phyloP scores from a whole-genome alignment of 2,113 vertebrate genomes.

The Grus americana region DNA sequence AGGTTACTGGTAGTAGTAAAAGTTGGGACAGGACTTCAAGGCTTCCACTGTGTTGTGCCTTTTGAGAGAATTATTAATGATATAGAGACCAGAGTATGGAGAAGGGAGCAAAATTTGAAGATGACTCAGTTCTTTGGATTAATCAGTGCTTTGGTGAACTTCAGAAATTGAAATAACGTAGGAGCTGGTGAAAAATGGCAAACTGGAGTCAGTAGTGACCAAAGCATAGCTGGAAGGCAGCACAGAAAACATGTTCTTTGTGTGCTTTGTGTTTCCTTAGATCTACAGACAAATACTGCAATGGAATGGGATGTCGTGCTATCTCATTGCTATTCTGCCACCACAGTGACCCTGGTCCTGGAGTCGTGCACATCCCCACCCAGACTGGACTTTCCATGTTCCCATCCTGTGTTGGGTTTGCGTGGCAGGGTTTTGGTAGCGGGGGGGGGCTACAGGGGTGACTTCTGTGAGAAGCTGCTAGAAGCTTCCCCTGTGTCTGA shows the following conservation, averaged over 20 bases:
- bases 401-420: neutral
- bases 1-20: neutral
- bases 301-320: fast-evolving
- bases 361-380: neutral
- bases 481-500: no score
- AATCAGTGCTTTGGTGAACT: neutral
- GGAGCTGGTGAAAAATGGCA: neutral
- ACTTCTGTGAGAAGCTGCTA: no score
- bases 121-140: neutral
- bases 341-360: neutral
- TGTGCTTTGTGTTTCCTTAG: neutral
- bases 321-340: neutral
- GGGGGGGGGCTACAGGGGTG: no score
- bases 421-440: no score
- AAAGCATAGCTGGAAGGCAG: neutral
- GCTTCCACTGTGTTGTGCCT: neutral
- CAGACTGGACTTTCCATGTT: neutral
- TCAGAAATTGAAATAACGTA: neutral
- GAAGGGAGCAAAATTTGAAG: neutral
- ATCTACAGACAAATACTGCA: neutral
- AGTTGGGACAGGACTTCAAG: neutral
- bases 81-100: neutral
- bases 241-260: neutral
- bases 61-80: neutral
- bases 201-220: neutral